phyloP scores from a whole-genome alignment of 2,113 vertebrate genomes.

The Phrynosoma blainvillii region DNA sequence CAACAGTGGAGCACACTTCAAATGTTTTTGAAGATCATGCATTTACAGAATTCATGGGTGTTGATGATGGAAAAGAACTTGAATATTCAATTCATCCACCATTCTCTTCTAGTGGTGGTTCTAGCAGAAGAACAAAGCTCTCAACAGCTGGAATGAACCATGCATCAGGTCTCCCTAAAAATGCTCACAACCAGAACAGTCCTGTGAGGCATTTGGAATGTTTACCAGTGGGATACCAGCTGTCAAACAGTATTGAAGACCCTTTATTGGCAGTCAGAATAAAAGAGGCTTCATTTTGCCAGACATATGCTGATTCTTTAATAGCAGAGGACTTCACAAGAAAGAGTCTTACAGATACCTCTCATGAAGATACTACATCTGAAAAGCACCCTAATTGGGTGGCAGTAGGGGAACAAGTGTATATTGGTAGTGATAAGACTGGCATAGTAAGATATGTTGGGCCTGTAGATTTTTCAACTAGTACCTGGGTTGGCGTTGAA shows the following conservation, averaged over 20 bases:
- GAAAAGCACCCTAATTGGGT: constrained; percentile 79
- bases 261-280: constrained; percentile 15
- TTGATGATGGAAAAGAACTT: constrained; percentile 84
- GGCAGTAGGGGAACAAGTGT: constrained; percentile 81
- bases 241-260: constrained; percentile 2
- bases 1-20: constrained; percentile 70
- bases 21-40: constrained; percentile 78
- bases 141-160: constrained; percentile 24
- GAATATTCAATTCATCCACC: constrained; percentile 69
- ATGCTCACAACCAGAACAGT: neutral
- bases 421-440: constrained; percentile 79
- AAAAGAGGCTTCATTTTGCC: neutral
- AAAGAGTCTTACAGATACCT: constrained; percentile 64
- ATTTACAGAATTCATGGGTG: constrained; percentile 96
- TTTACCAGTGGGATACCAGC: constrained; percentile 27
- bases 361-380: constrained; percentile 74
- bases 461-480: constrained; percentile 85
- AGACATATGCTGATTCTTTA: constrained; percentile 52
- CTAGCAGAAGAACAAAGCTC: constrained; percentile 27
- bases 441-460: constrained; percentile 82
- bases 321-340: constrained; percentile 33
- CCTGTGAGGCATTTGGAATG: constrained; percentile 23
- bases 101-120: constrained; percentile 51
- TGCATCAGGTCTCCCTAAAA: neutral
- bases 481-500: constrained; percentile 85